Evolutionary conservation across 2,113 vertebrate genomes (phyloP).

Genomic region (Eolophus roseicapilla): DNA sequence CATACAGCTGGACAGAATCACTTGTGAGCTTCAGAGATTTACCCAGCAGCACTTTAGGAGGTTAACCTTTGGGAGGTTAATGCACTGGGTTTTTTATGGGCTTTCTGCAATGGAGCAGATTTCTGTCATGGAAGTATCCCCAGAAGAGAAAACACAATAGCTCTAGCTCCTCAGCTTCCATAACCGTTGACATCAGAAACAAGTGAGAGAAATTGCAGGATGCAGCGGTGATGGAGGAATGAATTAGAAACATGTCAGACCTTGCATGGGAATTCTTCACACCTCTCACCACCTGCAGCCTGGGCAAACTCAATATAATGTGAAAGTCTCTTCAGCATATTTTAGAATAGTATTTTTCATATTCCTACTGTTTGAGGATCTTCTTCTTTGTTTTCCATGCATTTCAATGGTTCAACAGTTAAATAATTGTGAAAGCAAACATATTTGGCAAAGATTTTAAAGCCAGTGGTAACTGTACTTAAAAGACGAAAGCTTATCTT

Average conservation of each 20-base stretch:
- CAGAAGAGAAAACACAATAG: neutral
- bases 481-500: neutral
- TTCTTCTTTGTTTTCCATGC: neutral
- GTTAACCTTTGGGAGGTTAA: neutral
- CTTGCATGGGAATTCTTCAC: neutral
- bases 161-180: neutral
- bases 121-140: neutral
- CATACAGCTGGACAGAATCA: neutral
- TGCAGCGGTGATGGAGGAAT: neutral
- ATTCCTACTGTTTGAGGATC: neutral
- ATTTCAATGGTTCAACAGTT: neutral
- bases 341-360: neutral
- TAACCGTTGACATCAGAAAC: neutral
- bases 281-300: neutral
- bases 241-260: neutral
- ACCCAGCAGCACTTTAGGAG: neutral
- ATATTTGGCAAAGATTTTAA: neutral
- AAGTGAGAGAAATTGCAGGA: neutral
- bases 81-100: neutral
- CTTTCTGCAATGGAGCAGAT: neutral
- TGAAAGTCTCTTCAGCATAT: neutral
- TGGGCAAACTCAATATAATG: neutral
- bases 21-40: conserved; percentile 1
- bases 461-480: neutral
- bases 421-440: neutral